Base-by-base conservation (phyloP, 2,113 vertebrate species). In the Colius striatus region DNA sequence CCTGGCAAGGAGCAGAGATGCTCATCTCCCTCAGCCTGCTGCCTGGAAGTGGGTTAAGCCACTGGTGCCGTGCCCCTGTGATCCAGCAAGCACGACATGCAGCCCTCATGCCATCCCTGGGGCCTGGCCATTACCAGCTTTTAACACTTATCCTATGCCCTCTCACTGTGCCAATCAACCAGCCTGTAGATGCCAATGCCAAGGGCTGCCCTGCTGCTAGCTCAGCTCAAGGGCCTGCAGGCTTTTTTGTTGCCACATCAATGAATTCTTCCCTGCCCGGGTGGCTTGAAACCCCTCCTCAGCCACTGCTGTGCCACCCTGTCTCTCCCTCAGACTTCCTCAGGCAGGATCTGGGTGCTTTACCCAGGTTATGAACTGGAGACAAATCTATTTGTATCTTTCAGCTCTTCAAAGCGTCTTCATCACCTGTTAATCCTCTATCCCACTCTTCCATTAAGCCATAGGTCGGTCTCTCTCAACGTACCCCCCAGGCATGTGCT, bases 141-240 rank as follows among this genome's bases (percentile, higher is more conserved):
- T 18, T 41, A 19, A 20, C 1, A 0, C n/a, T 61, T 16, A 6
- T 5, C 48, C n/a, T 45, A 0, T 3, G 12, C 27, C 57, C 25
- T 47, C 57, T 34, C n/a, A 6, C 8, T 57, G 3, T 55, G 29
- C 23, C 1, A 0, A 32, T 43, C 2, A 2, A 32, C 10, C 36
- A 27, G 30, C 38, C 43, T 78, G 81, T 55, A 20, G 13, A 26
- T 32, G n/a, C 7, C 3, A 1, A 5, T 41, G 16, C 29, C 4
- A 1, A 22, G 43, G 65, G 22, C 61, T 62, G 30, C 21, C 6
- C 32, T 20, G 53, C 16, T 0, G 2, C n/a, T 58, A 60, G 30
- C n/a, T 71, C 34, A 68, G 50, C 41, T 55, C 16, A 10, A 10
- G 14, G 18, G 47, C 27, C 47, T 25, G 47, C 34, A 67, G 74